phyloP scores from a whole-genome alignment of 2,888 invertebrate genomes.

The Volucella zonaria region DNA sequence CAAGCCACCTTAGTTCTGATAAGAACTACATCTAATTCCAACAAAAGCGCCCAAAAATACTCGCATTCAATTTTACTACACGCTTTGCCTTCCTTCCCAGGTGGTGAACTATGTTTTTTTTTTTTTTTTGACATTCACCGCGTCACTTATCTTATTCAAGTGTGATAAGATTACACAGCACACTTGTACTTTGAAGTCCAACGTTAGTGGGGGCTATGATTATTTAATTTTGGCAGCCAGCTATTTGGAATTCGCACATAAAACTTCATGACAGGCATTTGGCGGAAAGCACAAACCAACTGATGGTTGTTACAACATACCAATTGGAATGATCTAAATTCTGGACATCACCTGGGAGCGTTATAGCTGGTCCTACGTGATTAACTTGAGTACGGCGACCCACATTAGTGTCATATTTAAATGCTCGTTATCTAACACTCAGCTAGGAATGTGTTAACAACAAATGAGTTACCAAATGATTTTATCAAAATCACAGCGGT shows the following conservation, averaged over 20 bases:
- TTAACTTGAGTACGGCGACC: conserved; percentile 14
- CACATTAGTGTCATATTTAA: conserved; percentile 20
- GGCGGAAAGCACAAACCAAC: conserved; percentile 6
- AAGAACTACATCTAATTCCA: conserved; percentile 39
- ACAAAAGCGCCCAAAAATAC: conserved; percentile 28
- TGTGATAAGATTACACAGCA: conserved; percentile 58
- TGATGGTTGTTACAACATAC: not conserved
- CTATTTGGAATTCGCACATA: not conserved
- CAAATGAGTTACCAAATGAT: conserved; percentile 16
- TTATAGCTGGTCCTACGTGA: conserved; percentile 32
- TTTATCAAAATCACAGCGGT: conserved; percentile 34
- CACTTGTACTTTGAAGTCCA: not conserved
- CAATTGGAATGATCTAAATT: conserved; percentile 40
- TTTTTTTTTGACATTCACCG: conserved; percentile 31
- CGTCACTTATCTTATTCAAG: conserved; percentile 42
- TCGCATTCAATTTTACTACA: conserved; percentile 20
- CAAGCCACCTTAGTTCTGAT: conserved; percentile 74
- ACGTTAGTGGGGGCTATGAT: not conserved
- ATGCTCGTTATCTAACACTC: not conserved
- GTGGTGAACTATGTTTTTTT: conserved; percentile 3
- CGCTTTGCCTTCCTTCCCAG: not conserved
- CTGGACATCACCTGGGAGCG: conserved; percentile 4
- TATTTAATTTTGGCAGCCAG: conserved; percentile 37
- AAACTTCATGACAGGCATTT: not conserved
- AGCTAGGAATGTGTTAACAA: too few relatives aligned